A percentile compares a stretch with the other conserved stretches of the same genome.
These are phyloP conservation scores for Colistium nudipinnis DNA, from an alignment of 2,113 vertebrate species.

Conservation along the genomic window DNA sequence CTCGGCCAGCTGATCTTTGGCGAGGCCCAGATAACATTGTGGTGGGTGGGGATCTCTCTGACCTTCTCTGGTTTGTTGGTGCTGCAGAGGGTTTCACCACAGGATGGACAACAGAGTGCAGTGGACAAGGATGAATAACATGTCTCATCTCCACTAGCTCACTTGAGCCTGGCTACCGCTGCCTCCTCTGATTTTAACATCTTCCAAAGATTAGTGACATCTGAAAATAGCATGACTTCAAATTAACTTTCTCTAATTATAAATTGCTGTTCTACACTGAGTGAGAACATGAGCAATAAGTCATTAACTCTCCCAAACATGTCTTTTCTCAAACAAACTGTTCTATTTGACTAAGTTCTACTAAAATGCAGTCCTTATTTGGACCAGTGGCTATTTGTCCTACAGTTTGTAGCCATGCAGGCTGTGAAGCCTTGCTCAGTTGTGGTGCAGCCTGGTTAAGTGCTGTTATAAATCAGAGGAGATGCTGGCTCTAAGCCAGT, in stretches of 20 bases:
- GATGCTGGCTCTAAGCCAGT: conserved; percentile 28
- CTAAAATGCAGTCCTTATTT: not conserved
- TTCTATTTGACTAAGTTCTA: not conserved
- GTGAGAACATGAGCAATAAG: no score
- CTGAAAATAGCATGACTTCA: not conserved
- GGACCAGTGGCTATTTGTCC: not conserved
- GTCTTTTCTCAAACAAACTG: not conserved
- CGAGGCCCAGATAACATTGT: conserved; percentile 87
- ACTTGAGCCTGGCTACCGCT: conserved; percentile 6
- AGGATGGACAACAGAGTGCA: conserved; percentile 35
- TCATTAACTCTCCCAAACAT: not conserved
- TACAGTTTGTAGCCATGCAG: not conserved
- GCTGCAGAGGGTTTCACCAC: conserved; percentile 83
- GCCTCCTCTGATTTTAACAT: conserved; percentile 33
- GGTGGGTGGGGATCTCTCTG: conserved; percentile 91
- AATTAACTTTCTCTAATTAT: not conserved
- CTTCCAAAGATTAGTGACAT: not conserved
- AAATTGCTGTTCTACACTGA: not conserved
- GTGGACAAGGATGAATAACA: conserved; percentile 60
- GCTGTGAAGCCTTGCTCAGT: conserved; percentile 21
- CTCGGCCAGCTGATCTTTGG: conserved; percentile 89
- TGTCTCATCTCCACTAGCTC: conserved; percentile 45
- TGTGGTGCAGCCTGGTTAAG: conserved; percentile 8
- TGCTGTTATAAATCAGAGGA: conserved; percentile 37
- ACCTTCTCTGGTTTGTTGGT: conserved; percentile 89